Evolutionary conservation across 1,140 invertebrate species (phyloP), one percentile per base, ranked within the genome.

Genomic region (Drosophila nikananu): DNA sequence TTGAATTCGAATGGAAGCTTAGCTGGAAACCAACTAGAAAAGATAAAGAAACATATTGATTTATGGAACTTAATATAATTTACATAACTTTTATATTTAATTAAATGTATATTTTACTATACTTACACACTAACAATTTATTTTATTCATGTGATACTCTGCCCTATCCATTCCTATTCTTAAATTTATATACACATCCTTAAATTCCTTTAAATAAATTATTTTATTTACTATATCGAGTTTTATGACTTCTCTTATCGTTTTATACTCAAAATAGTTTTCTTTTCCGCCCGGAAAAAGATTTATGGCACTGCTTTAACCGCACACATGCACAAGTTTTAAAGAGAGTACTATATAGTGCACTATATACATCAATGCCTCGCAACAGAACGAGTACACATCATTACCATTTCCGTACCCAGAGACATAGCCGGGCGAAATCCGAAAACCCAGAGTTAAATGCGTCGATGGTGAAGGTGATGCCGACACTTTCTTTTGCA

Each of bases 381-480:
- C 21, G 6, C 27, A 41, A 35, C 25, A 35, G 27, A 78, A 70
- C 51, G 57, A 67, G 44, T 59, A 37, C 63, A 77, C 75, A 77
- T 62, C 75, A 77, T 77, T 77, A 77, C 73, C 75, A 68, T 77
- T 77, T 61, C 57, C 54, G 25, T 39, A 13, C 8, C 32, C 32
- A 35, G 32, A 13, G 4, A 35, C 32, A 35, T 35, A 5, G 32
- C 32, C 21, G 9, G 39, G 42, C 17, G 27, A 66, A 68, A 77
- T 59, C 30, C 63, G 10, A 77, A 51, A 77, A 60, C 39, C 25
- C 60, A 71, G 67, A 78, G 64, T 70, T 65, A 62, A 87, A 80
- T 83, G 77, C 83, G 68, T 74, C 75, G 80, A 78, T 83, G 66
- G 64, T 59, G 61, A 64, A 59, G 76, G 61, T 49, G 70, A 67